phyloP scores from a whole-genome alignment of 2,113 vertebrate genomes.

The Anolis carolinensis region DNA sequence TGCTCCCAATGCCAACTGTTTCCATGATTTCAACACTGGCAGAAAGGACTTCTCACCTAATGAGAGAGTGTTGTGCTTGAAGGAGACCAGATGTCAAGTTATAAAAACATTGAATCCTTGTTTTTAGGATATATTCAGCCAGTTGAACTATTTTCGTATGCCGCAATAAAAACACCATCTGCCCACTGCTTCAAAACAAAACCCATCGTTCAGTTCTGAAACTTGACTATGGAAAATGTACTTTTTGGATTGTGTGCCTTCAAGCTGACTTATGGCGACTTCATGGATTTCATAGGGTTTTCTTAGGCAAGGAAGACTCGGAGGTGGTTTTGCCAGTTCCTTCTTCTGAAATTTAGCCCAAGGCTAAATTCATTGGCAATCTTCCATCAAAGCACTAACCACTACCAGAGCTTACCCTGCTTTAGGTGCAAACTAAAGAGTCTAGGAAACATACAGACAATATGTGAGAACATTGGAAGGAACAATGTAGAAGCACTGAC shows the following conservation, averaged over 20 bases:
- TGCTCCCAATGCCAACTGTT: neutral
- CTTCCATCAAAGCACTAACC: too few species aligned
- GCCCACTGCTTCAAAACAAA: neutral
- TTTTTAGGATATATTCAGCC: neutral
- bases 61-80: neutral
- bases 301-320: too few species aligned
- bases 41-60: neutral
- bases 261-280: too few species aligned
- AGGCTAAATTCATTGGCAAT: too few species aligned
- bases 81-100: neutral
- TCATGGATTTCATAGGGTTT: too few species aligned
- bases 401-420: too few species aligned
- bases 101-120: neutral
- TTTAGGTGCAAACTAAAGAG: constrained; percentile 46
- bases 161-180: constrained; percentile 4
- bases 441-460: constrained; percentile 63
- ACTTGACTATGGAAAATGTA: too few species aligned
- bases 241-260: too few species aligned
- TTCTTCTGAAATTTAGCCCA: too few species aligned
- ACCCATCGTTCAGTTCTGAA: too few species aligned
- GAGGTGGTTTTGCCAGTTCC: too few species aligned
- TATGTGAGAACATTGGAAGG: constrained; percentile 61
- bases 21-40: neutral
- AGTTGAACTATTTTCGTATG: neutral
- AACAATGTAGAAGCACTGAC: constrained; percentile 76